phyloP scores from a whole-genome alignment of 2,113 vertebrate species.

The Brienomyrus longianalis region DNA sequence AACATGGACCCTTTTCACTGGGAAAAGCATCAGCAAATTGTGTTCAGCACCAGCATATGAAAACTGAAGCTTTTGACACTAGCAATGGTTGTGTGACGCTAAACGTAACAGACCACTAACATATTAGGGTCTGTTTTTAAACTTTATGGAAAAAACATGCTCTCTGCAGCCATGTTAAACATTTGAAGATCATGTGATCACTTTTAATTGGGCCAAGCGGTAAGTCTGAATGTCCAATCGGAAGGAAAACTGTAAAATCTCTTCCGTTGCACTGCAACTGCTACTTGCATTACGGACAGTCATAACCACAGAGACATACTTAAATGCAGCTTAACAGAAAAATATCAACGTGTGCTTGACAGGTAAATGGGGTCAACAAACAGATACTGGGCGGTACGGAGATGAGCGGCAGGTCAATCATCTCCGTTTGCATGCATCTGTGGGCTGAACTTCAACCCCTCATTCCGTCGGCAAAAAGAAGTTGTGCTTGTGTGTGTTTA shows the following conservation, averaged over 20 bases:
- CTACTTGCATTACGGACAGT: not conserved
- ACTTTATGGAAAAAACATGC: not conserved
- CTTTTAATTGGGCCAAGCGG: not conserved
- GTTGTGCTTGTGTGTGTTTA: not conserved
- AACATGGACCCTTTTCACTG: conserved; percentile 34
- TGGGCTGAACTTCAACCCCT: not conserved
- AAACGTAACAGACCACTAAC: not conserved
- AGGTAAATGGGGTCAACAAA: not conserved
- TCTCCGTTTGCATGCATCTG: not conserved
- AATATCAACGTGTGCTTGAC: conserved; percentile 14
- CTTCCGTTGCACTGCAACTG: not conserved
- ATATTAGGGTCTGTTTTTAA: not conserved
- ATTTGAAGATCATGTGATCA: not conserved
- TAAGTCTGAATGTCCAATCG: not conserved
- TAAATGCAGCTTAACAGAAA: not conserved
- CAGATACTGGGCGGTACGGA: too few species aligned
- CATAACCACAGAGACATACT: not conserved
- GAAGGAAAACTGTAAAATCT: not conserved
- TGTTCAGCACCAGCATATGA: not conserved
- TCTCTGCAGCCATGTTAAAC: not conserved
- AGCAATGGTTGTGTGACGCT: not conserved
- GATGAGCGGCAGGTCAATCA: not conserved
- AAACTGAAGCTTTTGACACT: not conserved
- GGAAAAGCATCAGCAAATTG: conserved; percentile 33
- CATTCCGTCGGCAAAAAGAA: not conserved